Conservation (phyloP, 2,113 vertebrate genomes). For the Spilogale gracilis region DNA sequence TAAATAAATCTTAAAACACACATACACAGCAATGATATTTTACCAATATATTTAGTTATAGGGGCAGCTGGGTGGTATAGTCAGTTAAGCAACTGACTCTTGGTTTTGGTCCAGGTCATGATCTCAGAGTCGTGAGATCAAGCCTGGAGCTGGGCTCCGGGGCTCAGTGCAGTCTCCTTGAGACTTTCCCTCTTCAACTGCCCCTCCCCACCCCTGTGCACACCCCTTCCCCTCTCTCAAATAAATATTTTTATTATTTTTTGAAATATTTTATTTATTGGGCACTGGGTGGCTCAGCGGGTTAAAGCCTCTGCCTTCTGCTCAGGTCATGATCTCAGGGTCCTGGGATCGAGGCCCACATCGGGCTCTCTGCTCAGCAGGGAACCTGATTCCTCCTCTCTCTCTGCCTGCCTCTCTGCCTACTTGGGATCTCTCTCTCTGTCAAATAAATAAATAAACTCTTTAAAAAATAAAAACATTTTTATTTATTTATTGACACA, state of each 20-base stretch:
- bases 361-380: too few species aligned
- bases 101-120: not conserved
- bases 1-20: not conserved
- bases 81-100: not conserved
- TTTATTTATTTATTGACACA: too few species aligned
- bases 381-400: too few species aligned
- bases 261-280: too few species aligned
- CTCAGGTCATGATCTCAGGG: too few species aligned
- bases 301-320: too few species aligned
- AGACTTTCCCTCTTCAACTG: not conserved
- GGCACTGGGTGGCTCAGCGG: too few species aligned
- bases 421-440: too few species aligned
- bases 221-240: not conserved
- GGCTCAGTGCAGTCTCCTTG: not conserved
- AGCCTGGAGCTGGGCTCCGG: not conserved
- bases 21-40: not conserved
- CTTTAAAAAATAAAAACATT: too few species aligned
- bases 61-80: not conserved
- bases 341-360: too few species aligned
- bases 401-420: too few species aligned
- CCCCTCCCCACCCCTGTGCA: not conserved
- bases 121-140: not conserved
- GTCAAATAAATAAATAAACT: too few species aligned
- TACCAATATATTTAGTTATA: not conserved
- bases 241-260: not conserved